Evolutionary conservation across 2,888 invertebrate species (phyloP).

Genomic region (Camptogramma bilineatum): DNA sequence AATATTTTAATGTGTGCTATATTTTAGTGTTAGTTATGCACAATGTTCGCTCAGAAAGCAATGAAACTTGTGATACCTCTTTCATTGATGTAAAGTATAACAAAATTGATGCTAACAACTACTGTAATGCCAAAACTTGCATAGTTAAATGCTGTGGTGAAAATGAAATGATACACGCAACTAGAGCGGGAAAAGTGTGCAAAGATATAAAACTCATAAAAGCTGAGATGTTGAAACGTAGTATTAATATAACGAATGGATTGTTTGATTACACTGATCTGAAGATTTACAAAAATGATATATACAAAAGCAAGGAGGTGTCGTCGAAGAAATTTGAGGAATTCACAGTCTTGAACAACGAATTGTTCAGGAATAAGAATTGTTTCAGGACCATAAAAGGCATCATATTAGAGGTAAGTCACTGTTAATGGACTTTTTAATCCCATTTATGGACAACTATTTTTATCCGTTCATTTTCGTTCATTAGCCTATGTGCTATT

Average conservation of each 20-base stretch:
- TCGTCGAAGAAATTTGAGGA: constrained; percentile 16
- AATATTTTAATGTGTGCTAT: constrained; percentile 12
- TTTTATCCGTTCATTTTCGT: no score
- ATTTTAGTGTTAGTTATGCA: not conserved
- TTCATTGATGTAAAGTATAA: constrained; percentile 14
- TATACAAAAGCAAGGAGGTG: constrained; percentile 4
- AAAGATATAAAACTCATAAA: not conserved
- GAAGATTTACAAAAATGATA: constrained; percentile 16
- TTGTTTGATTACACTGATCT: constrained; percentile 13
- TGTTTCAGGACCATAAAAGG: not conserved
- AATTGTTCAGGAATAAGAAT: not conserved
- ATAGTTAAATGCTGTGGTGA: constrained; percentile 32
- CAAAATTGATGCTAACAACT: constrained; percentile 3
- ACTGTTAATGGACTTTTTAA: not conserved
- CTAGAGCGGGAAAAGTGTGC: not conserved
- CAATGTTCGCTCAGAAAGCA: not conserved
- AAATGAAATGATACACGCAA: constrained; percentile 21
- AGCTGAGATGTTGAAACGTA: not conserved
- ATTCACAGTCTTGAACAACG: constrained; percentile 12
- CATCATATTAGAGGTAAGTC: constrained; percentile 19
- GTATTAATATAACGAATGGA: not conserved
- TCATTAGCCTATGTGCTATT: no score
- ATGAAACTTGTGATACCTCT: not conserved
- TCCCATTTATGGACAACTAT: no score
- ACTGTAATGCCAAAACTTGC: constrained; percentile 24